These are phyloP conservation scores for Turnix velox DNA, from an alignment of 2,113 vertebrate species.

Conservation along the genomic window DNA sequence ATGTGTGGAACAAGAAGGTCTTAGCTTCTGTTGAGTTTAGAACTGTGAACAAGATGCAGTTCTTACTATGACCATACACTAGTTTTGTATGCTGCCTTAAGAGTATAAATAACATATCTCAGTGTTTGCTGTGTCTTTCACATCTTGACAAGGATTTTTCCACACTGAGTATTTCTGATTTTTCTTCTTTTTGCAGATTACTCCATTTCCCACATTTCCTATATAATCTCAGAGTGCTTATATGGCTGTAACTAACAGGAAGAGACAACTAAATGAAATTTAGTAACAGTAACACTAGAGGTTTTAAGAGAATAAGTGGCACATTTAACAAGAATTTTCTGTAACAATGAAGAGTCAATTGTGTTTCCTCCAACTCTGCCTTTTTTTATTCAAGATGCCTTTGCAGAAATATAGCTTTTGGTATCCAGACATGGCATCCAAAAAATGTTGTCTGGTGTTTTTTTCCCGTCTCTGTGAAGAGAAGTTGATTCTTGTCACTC, in stretches of 20 bases:
- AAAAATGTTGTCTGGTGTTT: background rate
- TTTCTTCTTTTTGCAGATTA: background rate
- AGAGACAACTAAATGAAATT: background rate
- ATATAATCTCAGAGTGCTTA: background rate
- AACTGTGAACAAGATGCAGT: background rate
- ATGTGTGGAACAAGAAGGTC: background rate
- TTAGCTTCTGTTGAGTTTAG: background rate
- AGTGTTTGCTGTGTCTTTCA: background rate
- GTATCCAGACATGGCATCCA: background rate
- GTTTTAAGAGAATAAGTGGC: background rate
- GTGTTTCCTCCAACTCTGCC: background rate
- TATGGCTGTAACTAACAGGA: background rate
- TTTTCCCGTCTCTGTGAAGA: background rate
- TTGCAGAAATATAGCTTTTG: background rate
- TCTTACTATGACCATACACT: rapidly evolving
- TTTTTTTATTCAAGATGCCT: background rate
- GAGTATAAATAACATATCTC: background rate
- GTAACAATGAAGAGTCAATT: background rate
- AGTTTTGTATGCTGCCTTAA: rapidly evolving
- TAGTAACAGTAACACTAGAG: background rate
- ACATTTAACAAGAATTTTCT: background rate
- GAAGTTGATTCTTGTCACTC: background rate
- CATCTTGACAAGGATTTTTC: background rate
- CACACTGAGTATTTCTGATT: background rate
- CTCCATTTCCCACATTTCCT: background rate